Conservation (phyloP, 1,140 invertebrate genomes). For the Stegodyphus dumicola region DNA sequence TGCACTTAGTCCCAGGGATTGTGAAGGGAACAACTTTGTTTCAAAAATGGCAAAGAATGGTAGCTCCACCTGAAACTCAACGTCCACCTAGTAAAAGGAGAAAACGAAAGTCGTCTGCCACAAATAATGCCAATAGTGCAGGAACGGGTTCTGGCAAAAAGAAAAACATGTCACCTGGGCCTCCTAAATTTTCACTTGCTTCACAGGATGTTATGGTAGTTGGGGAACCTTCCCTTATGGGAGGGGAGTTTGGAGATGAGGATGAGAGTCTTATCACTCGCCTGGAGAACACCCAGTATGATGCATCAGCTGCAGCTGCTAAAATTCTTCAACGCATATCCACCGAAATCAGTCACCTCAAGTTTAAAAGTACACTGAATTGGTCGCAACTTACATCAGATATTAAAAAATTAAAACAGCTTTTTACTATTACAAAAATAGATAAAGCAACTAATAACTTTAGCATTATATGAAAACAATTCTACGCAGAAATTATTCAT, state of each 20-base stretch:
- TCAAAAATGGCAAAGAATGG: constrained; percentile 99
- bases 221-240: constrained; percentile 98
- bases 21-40: constrained; percentile 97
- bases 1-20: constrained; percentile 93
- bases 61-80: constrained; percentile 94
- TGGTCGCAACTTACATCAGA: no score
- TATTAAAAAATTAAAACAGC: no score
- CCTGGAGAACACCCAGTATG: constrained; percentile 98
- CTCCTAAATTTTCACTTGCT: constrained; percentile 87
- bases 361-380: no score
- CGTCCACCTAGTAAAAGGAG: constrained; percentile 93
- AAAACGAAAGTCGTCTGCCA: constrained; percentile 93
- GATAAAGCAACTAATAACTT: no score
- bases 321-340: no score
- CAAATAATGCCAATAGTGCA: constrained; percentile 69
- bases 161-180: constrained; percentile 94
- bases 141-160: constrained; percentile 77
- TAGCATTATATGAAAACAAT: no score
- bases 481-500: no score
- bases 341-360: no score
- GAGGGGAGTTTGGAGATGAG: constrained; percentile 98
- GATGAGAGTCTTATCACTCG: constrained; percentile 97
- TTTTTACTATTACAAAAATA: no score
- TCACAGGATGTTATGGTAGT: constrained; percentile 99
- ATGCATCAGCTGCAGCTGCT: constrained; percentile 71